phyloP scores from a whole-genome alignment of 2,113 vertebrate species.

The Callaeas wilsoni region DNA sequence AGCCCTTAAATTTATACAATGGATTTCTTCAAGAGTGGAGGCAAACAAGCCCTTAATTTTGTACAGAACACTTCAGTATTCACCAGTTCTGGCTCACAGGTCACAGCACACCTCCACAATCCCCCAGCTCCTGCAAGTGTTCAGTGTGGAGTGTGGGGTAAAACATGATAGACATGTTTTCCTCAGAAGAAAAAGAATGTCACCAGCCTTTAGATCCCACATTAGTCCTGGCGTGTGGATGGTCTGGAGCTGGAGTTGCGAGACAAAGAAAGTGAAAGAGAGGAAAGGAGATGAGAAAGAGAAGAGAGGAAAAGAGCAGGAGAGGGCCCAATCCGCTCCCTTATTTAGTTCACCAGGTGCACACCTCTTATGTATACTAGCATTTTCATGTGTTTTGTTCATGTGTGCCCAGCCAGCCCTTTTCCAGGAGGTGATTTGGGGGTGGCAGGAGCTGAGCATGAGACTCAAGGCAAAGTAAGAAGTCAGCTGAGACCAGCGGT shows the following conservation, averaged over 20 bases:
- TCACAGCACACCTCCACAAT: neutral
- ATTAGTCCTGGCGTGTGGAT: rapidly evolving
- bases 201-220: neutral
- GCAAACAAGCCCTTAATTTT: neutral
- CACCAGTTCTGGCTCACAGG: neutral
- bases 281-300: neutral
- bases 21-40: neutral
- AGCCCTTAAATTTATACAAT: neutral
- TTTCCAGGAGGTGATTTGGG: neutral
- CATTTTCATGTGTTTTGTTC: neutral
- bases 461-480: neutral
- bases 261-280: neutral
- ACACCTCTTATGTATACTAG: neutral
- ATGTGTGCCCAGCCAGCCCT: neutral
- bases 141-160: neutral
- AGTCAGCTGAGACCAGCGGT: neutral
- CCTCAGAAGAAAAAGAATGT: neutral
- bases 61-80: neutral
- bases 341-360: neutral
- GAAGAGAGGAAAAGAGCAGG: neutral
- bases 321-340: neutral
- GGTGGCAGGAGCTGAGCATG: neutral
- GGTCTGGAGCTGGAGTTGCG: rapidly evolving
- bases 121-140: neutral
- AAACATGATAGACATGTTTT: neutral